Conservation (phyloP, 2,113 vertebrate species). For the Aptenodytes patagonicus region DNA sequence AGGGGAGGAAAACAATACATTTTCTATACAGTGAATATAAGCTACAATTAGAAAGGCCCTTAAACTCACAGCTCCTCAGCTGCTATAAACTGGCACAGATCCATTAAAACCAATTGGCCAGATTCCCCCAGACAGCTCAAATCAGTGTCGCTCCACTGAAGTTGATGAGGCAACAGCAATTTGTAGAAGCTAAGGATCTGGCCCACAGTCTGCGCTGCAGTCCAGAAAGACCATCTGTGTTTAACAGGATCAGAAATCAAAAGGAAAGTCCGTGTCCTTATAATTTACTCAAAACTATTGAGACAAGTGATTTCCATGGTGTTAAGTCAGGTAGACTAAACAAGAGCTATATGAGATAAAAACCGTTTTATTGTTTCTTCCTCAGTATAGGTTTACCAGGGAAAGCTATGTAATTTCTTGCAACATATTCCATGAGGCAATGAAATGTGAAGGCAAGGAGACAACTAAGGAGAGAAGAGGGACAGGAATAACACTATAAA, state of each 20-base stretch:
- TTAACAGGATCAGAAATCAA: neutral
- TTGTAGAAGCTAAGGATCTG: neutral
- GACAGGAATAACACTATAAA: neutral
- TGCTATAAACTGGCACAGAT: neutral
- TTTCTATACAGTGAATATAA: neutral
- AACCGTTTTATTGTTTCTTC: neutral
- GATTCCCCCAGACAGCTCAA: neutral
- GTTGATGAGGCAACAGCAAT: neutral
- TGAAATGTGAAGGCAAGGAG: neutral
- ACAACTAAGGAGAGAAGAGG: neutral
- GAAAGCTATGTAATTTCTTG: neutral
- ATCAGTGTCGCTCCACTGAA: neutral
- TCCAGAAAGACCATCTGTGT: neutral
- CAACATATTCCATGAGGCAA: neutral
- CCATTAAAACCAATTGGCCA: neutral
- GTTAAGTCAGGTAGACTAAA: conserved; percentile 30
- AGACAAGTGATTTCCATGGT: neutral
- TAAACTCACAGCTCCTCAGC: neutral
- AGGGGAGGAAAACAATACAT: neutral
- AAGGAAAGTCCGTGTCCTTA: neutral
- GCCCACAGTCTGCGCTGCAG: neutral
- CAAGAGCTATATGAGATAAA: neutral
- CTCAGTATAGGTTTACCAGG: neutral
- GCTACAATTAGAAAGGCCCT: neutral
- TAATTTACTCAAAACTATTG: neutral